These are phyloP conservation scores for Habropoda laboriosa DNA, from an alignment of 1,140 invertebrate genomes.

Conservation along the genomic window DNA sequence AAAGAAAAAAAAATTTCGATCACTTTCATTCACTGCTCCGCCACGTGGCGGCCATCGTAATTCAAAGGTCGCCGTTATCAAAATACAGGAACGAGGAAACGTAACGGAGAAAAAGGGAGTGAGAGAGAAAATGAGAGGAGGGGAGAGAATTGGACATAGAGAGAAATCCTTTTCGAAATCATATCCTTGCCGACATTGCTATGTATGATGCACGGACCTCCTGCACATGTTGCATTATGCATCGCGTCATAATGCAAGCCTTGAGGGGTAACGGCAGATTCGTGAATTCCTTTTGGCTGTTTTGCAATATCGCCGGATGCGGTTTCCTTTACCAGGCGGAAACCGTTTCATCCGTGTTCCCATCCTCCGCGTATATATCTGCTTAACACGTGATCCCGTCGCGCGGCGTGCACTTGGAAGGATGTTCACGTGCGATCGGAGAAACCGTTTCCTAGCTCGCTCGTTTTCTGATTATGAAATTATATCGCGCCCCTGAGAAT, in stretches of 20 bases:
- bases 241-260: slow-evolving; percentile 65
- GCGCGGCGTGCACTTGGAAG: slow-evolving; percentile 35
- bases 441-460: slow-evolving; percentile 58
- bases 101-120: background rate
- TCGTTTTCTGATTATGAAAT: slow-evolving; percentile 66
- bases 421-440: slow-evolving; percentile 61
- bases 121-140: background rate
- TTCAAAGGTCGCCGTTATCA: slow-evolving; percentile 20
- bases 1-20: background rate
- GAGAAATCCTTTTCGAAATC: slow-evolving; percentile 62
- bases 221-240: slow-evolving; percentile 67
- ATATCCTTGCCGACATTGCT: slow-evolving; percentile 62
- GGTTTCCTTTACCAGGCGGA: slow-evolving; percentile 26
- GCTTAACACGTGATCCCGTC: slow-evolving; percentile 54
- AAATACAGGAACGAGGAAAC: slow-evolving; percentile 31
- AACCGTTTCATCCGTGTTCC: slow-evolving; percentile 9
- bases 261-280: slow-evolving; percentile 59
- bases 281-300: slow-evolving; percentile 64
- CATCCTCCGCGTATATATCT: slow-evolving; percentile 24
- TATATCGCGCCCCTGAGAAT: slow-evolving; percentile 62
- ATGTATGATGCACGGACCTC: slow-evolving; percentile 64
- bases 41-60: background rate
- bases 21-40: no score
- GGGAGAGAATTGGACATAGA: slow-evolving; percentile 3
- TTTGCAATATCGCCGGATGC: slow-evolving; percentile 63